Conservation (phyloP, 2,888 invertebrate species). For the Campoplex capitator region DNA sequence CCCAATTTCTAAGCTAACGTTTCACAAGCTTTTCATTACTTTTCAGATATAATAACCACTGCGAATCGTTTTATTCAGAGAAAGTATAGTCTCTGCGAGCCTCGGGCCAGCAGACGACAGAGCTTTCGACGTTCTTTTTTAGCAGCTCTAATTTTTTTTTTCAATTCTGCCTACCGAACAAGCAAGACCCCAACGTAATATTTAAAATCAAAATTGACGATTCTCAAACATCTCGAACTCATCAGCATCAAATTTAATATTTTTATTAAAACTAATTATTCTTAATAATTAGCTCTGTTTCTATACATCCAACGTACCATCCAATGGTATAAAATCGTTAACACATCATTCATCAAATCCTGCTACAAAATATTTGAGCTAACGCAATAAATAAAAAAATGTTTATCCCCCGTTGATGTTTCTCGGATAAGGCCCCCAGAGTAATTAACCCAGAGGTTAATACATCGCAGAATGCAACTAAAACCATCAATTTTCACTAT, state of each 20-base stretch:
- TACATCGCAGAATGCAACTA: not conserved
- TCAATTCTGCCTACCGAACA: no score
- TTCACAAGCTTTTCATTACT: no score
- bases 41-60: no score
- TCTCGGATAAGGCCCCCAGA: not conserved
- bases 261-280: not conserved
- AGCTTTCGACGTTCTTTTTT: no score
- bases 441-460: constrained; percentile 24
- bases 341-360: not conserved
- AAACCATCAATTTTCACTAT: not conserved
- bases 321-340: not conserved
- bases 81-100: no score
- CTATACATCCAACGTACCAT: no score
- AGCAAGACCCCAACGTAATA: no score
- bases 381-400: not conserved
- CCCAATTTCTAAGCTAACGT: no score
- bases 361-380: not conserved
- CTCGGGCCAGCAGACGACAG: no score
- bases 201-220: not conserved
- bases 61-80: no score
- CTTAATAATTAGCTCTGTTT: not conserved
- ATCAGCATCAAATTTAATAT: not conserved
- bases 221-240: not conserved
- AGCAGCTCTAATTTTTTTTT: no score
- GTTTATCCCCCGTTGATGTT: not conserved